Evolutionary conservation across 2,113 vertebrate species (phyloP).

Genomic region (Lophochroa leadbeateri): DNA sequence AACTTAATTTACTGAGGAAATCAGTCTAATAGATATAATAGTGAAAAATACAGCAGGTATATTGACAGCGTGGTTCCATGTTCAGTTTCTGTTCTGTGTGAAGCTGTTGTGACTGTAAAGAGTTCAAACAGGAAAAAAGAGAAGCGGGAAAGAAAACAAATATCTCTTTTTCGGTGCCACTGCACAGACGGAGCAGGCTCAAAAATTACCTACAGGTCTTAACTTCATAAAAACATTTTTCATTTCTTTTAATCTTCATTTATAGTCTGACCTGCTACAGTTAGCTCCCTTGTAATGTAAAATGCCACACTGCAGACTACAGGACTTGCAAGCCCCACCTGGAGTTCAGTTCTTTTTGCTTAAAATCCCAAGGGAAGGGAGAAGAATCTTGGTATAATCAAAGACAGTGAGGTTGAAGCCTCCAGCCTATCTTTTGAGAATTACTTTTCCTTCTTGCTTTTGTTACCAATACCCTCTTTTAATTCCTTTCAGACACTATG

Average conservation of each 20-base stretch:
- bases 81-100: not conserved
- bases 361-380: not conserved
- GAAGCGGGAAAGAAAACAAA: not conserved
- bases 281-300: not conserved
- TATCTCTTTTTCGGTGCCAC: not conserved
- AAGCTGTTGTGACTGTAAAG: not conserved
- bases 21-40: not conserved
- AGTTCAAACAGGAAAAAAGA: not conserved
- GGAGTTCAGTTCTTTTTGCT: not conserved
- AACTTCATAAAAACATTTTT: not conserved
- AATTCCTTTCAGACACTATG: constrained; percentile 6
- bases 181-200: not conserved
- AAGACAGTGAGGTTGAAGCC: not conserved
- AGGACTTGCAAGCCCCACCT: not conserved
- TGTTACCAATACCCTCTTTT: not conserved
- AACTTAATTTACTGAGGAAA: not conserved
- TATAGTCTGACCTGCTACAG: not conserved
- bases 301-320: not conserved
- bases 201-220: not conserved
- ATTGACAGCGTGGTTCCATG: not conserved
- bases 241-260: not conserved
- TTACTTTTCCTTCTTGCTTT: not conserved
- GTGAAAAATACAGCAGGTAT: not conserved
- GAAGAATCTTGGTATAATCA: not conserved
- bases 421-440: not conserved